Evolutionary conservation across 2,888 invertebrate genomes (phyloP).

Genomic region (Cremastinae sp.): DNA sequence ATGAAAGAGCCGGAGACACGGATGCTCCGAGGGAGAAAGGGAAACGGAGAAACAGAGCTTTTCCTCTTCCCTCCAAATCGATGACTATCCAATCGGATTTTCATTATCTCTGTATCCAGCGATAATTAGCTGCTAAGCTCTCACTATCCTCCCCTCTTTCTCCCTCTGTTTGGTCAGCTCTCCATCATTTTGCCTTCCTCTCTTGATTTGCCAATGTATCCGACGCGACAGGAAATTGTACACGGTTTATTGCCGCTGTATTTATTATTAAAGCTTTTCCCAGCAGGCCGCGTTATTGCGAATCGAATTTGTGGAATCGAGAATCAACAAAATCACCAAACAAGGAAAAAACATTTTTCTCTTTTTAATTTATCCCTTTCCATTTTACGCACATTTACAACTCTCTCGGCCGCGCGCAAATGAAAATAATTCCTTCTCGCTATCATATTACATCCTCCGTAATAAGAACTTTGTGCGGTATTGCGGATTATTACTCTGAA

Average conservation of each 20-base stretch:
- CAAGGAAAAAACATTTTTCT: no score
- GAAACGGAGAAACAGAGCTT: background rate
- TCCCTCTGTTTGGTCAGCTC: constrained; percentile 9
- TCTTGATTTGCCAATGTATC: background rate
- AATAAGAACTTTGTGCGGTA: constrained; percentile 27
- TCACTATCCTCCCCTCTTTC: constrained; percentile 46
- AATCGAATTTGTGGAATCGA: background rate
- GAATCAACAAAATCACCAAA: background rate
- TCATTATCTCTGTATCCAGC: constrained; percentile 74
- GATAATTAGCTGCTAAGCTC: constrained; percentile 75
- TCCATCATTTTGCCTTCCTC: constrained; percentile 24
- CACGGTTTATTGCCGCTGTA: background rate
- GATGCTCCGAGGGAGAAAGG: background rate
- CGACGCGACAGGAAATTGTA: background rate
- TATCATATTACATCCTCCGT: constrained; percentile 39
- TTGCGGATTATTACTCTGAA: constrained; percentile 45
- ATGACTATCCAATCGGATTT: constrained; percentile 74
- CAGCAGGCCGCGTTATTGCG: background rate
- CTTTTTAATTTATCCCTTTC: background rate
- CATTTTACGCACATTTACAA: background rate
- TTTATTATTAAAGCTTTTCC: background rate
- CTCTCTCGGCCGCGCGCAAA: background rate
- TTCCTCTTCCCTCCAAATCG: constrained; percentile 45
- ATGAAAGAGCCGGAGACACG: background rate
- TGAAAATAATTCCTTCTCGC: background rate